Base-by-base conservation (phyloP, 92 coral and sea anemone genomes). In the Chrysogorgia sp. region DNA sequence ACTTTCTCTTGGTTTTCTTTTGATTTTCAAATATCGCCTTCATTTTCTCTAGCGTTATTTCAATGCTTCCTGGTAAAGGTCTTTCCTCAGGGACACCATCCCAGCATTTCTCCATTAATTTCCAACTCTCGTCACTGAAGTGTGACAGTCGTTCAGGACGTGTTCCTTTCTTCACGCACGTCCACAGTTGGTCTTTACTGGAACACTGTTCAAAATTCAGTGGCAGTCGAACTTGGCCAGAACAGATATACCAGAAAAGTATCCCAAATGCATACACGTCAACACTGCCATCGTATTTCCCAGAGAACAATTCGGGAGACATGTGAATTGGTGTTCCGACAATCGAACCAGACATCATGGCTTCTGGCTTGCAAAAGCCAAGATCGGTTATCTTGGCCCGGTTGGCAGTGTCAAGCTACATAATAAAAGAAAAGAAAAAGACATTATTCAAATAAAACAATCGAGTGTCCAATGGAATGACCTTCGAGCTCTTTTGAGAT, bases 261-360 rank as follows among this genome's bases (percentile, higher is more conserved):
- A 96, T 87, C 10, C 99, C 99, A 69, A 96, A 92, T 1, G 99
- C 99, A 72, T 96, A 96, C 31, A 96, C 97, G 45, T 96, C 99
- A 49, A 96, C 99, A 75, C 99, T 96, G 89, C 90, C 92, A 92
- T 96, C 99, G 68, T 96, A 96, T 76, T 89, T 89, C 66, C 99
- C 99, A 0, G 99, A 91, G 75, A 96, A 96, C 77, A 96, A 90
- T 58, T 96, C 99, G 12, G 99, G 99, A 15, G 99, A 97, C 99
- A 96, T 96, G 88, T 96, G 99, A 58, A 96, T 96, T 0, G 99
- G 99, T 21, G 99, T 96, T 22, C 99, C 99, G 10, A 96, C 99
- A 10, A 96, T 92, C 0, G 99, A 96, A 40, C 99, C 99, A 25
- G 99, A 96, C 99, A 96, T 96, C 99, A 96, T 96, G 25, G 99